Evolutionary conservation across 2,797 vertebrate genomes (phyloP).

Genomic region (Malurus leucopterus): DNA sequence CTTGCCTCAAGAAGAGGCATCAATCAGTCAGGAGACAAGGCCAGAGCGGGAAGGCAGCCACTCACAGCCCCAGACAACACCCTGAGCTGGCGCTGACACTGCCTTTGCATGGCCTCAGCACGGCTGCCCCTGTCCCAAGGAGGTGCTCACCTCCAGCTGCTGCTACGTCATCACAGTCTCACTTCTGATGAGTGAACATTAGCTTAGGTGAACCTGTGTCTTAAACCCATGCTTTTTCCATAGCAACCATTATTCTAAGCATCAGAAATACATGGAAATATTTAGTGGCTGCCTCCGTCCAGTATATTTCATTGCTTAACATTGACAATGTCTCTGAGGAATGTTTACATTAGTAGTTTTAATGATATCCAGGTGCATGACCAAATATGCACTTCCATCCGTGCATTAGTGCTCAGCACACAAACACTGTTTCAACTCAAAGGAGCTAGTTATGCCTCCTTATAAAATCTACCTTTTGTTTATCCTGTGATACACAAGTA

Average conservation of each 20-base stretch:
- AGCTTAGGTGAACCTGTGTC: accelerated
- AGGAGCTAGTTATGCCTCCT: background rate
- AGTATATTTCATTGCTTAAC: background rate
- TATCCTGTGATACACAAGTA: background rate
- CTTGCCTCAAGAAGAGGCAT: background rate
- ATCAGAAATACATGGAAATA: background rate
- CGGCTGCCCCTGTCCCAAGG: background rate
- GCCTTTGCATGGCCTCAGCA: background rate
- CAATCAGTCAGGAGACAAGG: background rate
- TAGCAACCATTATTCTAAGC: background rate
- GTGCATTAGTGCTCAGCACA: background rate
- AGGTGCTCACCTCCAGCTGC: background rate
- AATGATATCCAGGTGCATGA: background rate
- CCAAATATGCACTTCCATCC: background rate
- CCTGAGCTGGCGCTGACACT: background rate
- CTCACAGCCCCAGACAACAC: background rate
- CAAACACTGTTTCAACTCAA: background rate
- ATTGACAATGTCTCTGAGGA: background rate
- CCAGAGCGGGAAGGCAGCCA: background rate
- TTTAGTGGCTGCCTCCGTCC: background rate
- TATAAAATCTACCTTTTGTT: background rate
- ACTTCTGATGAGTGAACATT: background rate
- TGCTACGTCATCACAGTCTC: background rate
- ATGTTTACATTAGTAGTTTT: background rate
- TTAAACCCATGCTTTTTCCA: background rate